These are phyloP conservation scores for Lepidothrix coronata DNA, from an alignment of 2,113 vertebrate genomes.

Conservation along the genomic window DNA sequence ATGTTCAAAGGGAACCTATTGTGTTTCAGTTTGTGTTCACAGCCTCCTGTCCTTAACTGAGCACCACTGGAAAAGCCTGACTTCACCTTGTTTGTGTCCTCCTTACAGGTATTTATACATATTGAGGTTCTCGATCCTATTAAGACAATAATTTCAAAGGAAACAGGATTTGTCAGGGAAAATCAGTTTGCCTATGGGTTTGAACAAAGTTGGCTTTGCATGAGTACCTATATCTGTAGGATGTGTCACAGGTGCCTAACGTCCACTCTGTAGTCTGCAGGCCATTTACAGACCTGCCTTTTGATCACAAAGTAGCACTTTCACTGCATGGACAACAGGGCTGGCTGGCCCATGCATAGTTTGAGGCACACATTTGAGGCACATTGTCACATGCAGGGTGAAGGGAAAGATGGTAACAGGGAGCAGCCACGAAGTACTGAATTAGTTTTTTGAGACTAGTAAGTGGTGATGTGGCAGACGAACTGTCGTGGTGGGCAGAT, in stretches of 20 bases:
- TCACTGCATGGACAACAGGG: background rate
- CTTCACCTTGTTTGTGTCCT: background rate
- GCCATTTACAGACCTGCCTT: background rate
- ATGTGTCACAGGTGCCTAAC: background rate
- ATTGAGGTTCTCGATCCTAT: background rate
- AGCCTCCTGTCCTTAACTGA: background rate
- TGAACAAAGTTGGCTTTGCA: background rate
- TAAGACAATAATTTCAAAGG: background rate
- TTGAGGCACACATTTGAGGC: background rate
- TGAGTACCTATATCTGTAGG: background rate
- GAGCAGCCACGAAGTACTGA: background rate
- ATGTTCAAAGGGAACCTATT: background rate
- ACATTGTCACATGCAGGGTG: rapidly evolving
- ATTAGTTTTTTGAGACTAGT: background rate
- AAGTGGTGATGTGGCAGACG: background rate
- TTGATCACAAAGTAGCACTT: rapidly evolving
- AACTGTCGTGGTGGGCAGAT: background rate
- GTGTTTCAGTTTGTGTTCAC: background rate
- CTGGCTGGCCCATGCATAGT: background rate
- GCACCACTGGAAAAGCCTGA: background rate
- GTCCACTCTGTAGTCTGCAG: background rate
- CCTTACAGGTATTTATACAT: background rate
- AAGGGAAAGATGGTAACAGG: background rate
- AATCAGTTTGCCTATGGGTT: background rate
- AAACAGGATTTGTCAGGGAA: background rate